Conservation (phyloP, 2,113 vertebrate genomes). For the Rhipidura dahli region DNA sequence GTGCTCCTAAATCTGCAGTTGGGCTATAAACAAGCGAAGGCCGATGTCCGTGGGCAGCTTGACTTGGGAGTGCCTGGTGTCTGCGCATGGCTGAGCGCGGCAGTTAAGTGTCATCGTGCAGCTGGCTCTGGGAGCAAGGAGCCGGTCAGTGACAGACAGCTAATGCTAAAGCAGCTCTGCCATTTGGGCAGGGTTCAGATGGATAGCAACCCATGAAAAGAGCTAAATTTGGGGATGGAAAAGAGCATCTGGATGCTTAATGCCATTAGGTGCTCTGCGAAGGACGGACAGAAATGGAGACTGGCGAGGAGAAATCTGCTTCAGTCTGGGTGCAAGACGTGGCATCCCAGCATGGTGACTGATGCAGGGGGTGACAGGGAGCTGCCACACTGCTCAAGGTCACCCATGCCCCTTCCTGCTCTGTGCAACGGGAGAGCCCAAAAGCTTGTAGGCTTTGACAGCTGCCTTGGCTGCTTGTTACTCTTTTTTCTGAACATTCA, state of each 20-base stretch:
- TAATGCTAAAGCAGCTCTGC: not conserved
- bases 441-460: not conserved
- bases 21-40: not conserved
- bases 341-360: accelerated
- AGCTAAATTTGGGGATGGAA: not conserved
- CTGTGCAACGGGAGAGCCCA: not conserved
- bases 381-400: not conserved
- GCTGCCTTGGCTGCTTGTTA: not conserved
- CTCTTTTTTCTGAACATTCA: not conserved
- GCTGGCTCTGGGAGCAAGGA: constrained; percentile 26
- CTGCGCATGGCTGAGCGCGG: constrained; percentile 7
- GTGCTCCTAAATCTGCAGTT: not conserved
- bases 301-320: not conserved
- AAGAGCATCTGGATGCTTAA: not conserved
- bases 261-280: not conserved
- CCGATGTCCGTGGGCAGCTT: not conserved
- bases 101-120: not conserved
- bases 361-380: not conserved
- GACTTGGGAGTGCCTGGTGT: constrained; percentile 4
- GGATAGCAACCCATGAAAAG: not conserved
- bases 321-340: accelerated
- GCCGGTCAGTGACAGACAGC: not conserved
- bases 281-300: not conserved
- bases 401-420: not conserved
- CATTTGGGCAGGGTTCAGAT: constrained; percentile 33